These are phyloP conservation scores for Elachura formosa DNA, from an alignment of 2,113 vertebrate species.

Conservation along the genomic window DNA sequence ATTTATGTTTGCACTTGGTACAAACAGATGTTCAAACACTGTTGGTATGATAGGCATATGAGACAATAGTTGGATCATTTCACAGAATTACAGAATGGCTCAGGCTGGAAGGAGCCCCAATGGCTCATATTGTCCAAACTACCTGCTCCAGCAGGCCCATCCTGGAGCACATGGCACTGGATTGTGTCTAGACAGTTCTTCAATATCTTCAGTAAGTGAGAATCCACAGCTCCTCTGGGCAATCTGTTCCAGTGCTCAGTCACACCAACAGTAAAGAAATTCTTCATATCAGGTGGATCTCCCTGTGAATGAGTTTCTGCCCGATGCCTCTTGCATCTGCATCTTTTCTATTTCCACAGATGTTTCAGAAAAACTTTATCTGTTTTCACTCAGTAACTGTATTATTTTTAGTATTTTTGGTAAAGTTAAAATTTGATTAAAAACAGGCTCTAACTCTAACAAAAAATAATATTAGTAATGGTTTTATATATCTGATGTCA, in stretches of 20 bases:
- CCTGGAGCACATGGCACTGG: not conserved
- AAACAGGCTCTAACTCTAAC: not conserved
- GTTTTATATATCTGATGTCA: accelerated
- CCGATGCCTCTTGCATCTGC: not conserved
- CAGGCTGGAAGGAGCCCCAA: not conserved
- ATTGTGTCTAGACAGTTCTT: not conserved
- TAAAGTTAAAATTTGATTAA: not conserved
- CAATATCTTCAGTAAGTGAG: not conserved
- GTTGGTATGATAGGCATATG: accelerated
- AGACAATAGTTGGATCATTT: not conserved
- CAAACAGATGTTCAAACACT: not conserved
- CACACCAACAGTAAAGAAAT: not conserved
- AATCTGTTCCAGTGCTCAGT: not conserved
- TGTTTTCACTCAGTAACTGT: not conserved
- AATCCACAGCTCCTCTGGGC: not conserved
- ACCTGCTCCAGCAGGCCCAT: not conserved
- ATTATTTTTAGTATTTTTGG: not conserved
- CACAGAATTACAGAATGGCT: not conserved
- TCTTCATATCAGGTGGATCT: not conserved
- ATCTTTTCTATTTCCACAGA: not conserved
- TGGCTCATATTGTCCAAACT: not conserved
- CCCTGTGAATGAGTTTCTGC: not conserved
- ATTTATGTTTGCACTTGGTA: not conserved
- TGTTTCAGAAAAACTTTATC: not conserved
- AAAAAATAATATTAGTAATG: not conserved